These are phyloP conservation scores for Axis porcinus DNA, from an alignment of 2,113 vertebrate genomes.

Conservation along the genomic window DNA sequence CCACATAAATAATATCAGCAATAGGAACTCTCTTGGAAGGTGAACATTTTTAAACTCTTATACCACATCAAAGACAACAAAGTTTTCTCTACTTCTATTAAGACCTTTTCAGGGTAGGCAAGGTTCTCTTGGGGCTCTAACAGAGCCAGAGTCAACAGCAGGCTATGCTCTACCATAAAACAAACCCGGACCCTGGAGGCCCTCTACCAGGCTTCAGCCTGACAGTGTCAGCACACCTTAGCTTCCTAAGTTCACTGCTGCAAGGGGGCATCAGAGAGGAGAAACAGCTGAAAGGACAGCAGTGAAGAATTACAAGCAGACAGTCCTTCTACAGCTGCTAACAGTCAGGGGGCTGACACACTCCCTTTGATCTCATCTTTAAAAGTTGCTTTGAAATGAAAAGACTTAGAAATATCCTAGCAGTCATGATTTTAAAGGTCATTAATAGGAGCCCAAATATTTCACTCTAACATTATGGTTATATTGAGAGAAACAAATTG, in stretches of 20 bases:
- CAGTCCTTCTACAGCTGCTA: neutral
- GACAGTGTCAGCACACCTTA: neutral
- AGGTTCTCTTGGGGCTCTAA: neutral
- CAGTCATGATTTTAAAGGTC: neutral
- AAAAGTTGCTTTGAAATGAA: constrained; percentile 3
- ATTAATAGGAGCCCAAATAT: neutral
- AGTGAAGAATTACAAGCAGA: neutral
- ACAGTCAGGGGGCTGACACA: neutral
- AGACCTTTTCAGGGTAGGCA: neutral
- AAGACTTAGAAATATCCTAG: neutral
- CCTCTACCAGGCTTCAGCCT: neutral
- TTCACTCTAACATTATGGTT: neutral
- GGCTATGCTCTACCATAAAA: neutral
- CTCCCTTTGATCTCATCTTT: constrained; percentile 33
- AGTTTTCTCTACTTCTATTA: neutral
- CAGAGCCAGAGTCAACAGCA: neutral
- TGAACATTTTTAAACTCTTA: neutral
- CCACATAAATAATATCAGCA: neutral
- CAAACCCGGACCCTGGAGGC: neutral
- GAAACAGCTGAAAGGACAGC: neutral
- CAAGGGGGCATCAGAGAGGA: neutral
- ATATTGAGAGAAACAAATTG: neutral
- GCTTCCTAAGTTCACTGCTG: neutral
- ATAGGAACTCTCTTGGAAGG: neutral
- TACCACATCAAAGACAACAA: neutral